Base-by-base conservation (phyloP, 2,888 invertebrate genomes). In the Drosophila ezoana region DNA sequence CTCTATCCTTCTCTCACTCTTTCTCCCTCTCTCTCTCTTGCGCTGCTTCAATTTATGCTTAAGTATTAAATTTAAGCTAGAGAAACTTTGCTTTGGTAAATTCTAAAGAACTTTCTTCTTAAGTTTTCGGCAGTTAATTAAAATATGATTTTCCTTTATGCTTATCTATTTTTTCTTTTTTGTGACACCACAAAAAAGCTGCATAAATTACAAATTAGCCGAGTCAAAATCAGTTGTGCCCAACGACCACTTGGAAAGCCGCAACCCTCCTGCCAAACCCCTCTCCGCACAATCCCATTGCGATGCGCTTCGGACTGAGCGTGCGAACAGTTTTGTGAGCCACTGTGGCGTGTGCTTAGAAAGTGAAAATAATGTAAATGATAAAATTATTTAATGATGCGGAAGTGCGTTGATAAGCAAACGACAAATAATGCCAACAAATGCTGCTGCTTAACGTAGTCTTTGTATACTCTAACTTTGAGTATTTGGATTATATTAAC, bases 361-460 rank as follows among this genome's bases (percentile, higher is more conserved):
- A 89, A 85, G 86, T 89, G 89, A 87, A 91, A 86, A 87, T 87
- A 90, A 90, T 89, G 87, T 76, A 87, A 90, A 90, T 90, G 90
- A 89, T 87, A 69, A 89, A 90, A 90, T 91, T 90, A 91, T 89
- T 90, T 82, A 90, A 90, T 90, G 91, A 90, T 82, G 87, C 90
- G 90, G 90, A 90, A 90, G 81, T 82, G 72, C 87, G 79, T 68
- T 90, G 90, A 91, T 90, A 90, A 90, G 90, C 79, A 69, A 79
- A 65, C 76, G 89, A 89, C 88, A 85, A 89, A 85, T 85, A 76
- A 79, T 74, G 54, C 53, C 47, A 62, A 63, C 75, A 60, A 78
- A 72, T 53, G 66, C 32, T 13, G 28, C 45, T 45, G 47, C 52
- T 48, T 20, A 48, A 16, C 43, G 32, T 41, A 35, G 18, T 18